These are phyloP conservation scores for Cephus runcator DNA, from an alignment of 2,888 invertebrate species.

Conservation along the genomic window DNA sequence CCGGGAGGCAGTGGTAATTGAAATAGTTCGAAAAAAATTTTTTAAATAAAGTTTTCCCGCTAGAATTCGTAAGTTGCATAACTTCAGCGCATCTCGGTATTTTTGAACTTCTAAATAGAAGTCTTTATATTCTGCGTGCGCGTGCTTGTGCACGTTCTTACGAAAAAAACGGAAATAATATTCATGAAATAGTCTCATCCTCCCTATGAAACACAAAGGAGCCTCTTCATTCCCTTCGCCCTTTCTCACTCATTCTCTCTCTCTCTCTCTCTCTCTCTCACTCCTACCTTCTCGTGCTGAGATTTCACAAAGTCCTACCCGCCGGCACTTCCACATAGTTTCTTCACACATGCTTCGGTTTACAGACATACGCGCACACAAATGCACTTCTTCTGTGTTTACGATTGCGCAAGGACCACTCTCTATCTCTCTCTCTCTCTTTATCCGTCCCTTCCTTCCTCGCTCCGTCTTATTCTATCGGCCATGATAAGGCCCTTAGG, in stretches of 20 bases:
- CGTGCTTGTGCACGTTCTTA: neutral
- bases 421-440: too few relatives aligned
- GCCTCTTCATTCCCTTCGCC: neutral
- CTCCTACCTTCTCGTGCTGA: neutral
- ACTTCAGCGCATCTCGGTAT: neutral
- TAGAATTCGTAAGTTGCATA: neutral
- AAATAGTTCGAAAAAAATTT: neutral
- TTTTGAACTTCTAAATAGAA: neutral
- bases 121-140: neutral
- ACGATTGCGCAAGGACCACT: neutral
- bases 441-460: too few relatives aligned
- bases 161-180: neutral
- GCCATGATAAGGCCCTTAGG: neutral
- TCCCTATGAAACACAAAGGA: neutral
- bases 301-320: slow-evolving; percentile 27
- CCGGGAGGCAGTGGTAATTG: neutral
- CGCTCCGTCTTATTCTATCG: neutral
- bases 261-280: neutral
- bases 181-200: neutral
- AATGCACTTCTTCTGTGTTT: neutral
- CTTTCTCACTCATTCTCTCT: neutral
- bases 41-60: neutral
- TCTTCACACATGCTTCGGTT: neutral
- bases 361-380: neutral
- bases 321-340: slow-evolving; percentile 33